Percentiles rank a stretch among this genome's conserved stretches.
These are phyloP conservation scores for Morpho deidamia DNA, from an alignment of 2,888 invertebrate species.

Conservation along the genomic window DNA sequence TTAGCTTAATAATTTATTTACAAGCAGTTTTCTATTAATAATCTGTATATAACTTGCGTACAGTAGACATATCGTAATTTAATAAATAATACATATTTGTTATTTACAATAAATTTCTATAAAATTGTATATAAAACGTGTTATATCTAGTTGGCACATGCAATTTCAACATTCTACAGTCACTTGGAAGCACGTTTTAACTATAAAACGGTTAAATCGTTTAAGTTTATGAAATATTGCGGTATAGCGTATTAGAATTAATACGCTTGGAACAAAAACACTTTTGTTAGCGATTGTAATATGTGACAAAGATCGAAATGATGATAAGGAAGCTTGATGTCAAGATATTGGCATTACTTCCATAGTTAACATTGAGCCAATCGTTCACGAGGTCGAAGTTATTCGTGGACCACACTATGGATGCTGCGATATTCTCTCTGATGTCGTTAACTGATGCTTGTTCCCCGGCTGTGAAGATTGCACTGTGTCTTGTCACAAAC, in stretches of 20 bases:
- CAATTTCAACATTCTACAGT: no score
- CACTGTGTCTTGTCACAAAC: constrained; percentile 38
- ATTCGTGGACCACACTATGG: constrained; percentile 50
- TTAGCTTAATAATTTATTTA: neutral
- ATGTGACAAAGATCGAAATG: constrained; percentile 38
- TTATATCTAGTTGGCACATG: no score
- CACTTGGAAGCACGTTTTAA: neutral
- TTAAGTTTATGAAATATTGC: neutral
- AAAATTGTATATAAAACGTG: no score
- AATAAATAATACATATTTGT: no score
- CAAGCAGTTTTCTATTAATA: neutral
- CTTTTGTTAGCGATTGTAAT: constrained; percentile 27
- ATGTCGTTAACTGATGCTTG: constrained; percentile 49
- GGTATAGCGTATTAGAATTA: neutral
- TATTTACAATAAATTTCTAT: no score
- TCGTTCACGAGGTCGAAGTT: constrained; percentile 42
- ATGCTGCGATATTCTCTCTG: constrained; percentile 56
- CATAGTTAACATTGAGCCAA: constrained; percentile 49
- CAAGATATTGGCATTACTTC: constrained; percentile 36
- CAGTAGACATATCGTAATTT: no score
- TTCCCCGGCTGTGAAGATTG: constrained; percentile 56
- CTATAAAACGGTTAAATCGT: neutral
- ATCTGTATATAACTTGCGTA: no score
- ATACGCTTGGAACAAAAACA: no score
- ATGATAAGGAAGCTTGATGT: constrained; percentile 44